Percentiles rank a stretch among this genome's conserved stretches.
These are phyloP conservation scores for Pammene fasciana DNA, from an alignment of 2,888 invertebrate species.

Conservation along the genomic window DNA sequence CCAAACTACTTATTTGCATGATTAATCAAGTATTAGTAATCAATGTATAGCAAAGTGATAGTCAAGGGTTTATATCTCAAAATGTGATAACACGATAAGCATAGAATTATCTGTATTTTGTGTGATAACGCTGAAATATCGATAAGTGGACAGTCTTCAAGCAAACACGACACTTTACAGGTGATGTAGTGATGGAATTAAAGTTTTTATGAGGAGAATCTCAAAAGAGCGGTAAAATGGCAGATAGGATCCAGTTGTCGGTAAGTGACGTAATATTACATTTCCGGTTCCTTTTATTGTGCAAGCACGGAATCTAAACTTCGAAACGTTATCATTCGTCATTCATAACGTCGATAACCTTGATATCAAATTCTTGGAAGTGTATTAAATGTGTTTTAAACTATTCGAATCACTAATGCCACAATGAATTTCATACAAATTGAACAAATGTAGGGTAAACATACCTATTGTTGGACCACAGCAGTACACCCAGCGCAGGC, in stretches of 20 bases:
- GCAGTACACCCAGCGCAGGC: too few relatives aligned
- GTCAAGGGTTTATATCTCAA: conserved; percentile 55
- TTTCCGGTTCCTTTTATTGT: neutral
- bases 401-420: neutral
- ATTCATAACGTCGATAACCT: neutral
- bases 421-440: neutral
- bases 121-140: conserved; percentile 65
- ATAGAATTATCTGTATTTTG: conserved; percentile 57
- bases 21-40: conserved; percentile 8
- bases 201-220: conserved; percentile 62
- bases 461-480: neutral
- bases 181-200: conserved; percentile 51
- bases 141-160: conserved; percentile 67
- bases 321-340: neutral
- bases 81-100: conserved; percentile 59
- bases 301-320: neutral
- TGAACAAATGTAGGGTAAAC: neutral
- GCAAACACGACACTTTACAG: conserved; percentile 49
- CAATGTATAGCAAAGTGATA: conserved; percentile 26
- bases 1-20: conserved; percentile 31
- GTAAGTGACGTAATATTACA: conserved; percentile 58
- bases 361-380: neutral
- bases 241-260: conserved; percentile 64
- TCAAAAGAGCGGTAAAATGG: conserved; percentile 64
- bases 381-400: neutral